Percentiles rank a stretch among this genome's conserved stretches.
Conservation (phyloP, 2,797 vertebrate genomes). For the Poeciliopsis presidionis region DNA sequence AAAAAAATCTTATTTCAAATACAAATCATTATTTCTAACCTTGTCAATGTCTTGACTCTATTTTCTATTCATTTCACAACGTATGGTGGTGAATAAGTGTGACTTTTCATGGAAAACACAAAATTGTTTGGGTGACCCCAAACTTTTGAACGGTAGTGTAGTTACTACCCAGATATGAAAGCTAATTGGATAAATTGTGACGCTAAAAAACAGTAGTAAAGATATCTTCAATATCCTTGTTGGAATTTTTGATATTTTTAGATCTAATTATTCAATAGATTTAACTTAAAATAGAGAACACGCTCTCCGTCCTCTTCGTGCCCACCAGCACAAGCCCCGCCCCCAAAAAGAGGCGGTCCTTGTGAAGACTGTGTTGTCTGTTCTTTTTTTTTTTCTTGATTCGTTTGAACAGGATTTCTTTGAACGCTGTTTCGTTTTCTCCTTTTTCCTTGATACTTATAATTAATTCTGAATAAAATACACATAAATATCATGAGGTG, state of each 20-base stretch:
- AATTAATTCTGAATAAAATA: neutral
- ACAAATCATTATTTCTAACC: no score
- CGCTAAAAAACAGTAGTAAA: neutral
- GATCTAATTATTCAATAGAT: neutral
- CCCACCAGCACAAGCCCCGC: neutral
- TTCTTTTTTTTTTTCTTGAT: neutral
- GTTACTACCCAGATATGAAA: neutral
- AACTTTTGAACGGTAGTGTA: no score
- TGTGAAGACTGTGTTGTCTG: neutral
- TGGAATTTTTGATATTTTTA: neutral
- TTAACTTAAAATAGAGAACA: neutral
- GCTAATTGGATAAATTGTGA: neutral
- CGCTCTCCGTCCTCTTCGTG: neutral
- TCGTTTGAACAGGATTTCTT: neutral
- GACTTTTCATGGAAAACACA: no score
- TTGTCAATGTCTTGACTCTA: no score
- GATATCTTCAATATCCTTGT: neutral
- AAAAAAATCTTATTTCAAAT: no score
- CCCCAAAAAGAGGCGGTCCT: neutral
- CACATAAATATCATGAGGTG: neutral
- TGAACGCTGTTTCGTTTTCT: neutral
- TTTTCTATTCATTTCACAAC: no score
- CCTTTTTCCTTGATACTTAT: neutral
- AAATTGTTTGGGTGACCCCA: no score
- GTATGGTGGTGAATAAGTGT: no score